A percentile compares a stretch with the other conserved stretches of the same genome.
These are phyloP conservation scores for Idaea straminata DNA, from an alignment of 2,888 invertebrate species.

Conservation along the genomic window DNA sequence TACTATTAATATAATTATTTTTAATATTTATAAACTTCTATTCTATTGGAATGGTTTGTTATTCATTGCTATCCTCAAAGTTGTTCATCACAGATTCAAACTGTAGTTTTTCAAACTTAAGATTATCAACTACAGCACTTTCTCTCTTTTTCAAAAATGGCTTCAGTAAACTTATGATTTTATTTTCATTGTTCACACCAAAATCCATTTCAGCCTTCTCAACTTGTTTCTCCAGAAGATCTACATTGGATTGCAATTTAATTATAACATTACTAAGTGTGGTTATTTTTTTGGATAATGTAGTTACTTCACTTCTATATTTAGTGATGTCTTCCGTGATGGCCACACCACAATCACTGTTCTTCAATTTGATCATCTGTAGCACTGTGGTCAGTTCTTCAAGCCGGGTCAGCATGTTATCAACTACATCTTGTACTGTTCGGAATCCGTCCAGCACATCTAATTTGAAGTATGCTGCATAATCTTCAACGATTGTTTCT, in stretches of 20 bases:
- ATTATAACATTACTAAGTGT: constrained; percentile 77
- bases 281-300: constrained; percentile 77
- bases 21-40: constrained; percentile 4
- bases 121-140: constrained; percentile 33
- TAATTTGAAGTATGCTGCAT: constrained; percentile 77
- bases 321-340: constrained; percentile 77
- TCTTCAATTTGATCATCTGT: constrained; percentile 76
- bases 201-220: constrained; percentile 82
- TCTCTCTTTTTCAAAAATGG: constrained; percentile 77
- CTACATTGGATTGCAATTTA: constrained; percentile 70
- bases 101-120: constrained; percentile 25
- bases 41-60: constrained; percentile 9
- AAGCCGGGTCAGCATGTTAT: constrained; percentile 83
- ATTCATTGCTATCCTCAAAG: constrained; percentile 48
- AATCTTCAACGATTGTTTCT: constrained; percentile 75
- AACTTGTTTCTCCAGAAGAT: constrained; percentile 80
- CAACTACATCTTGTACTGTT: constrained; percentile 82
- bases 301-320: constrained; percentile 74
- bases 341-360: constrained; percentile 64
- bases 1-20: neutral
- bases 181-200: constrained; percentile 78
- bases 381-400: constrained; percentile 83
- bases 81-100: constrained; percentile 52
- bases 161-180: constrained; percentile 79
- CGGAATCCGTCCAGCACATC: constrained; percentile 78